phyloP scores from a whole-genome alignment of 1,140 invertebrate genomes.

The Cotesia glomerata region DNA sequence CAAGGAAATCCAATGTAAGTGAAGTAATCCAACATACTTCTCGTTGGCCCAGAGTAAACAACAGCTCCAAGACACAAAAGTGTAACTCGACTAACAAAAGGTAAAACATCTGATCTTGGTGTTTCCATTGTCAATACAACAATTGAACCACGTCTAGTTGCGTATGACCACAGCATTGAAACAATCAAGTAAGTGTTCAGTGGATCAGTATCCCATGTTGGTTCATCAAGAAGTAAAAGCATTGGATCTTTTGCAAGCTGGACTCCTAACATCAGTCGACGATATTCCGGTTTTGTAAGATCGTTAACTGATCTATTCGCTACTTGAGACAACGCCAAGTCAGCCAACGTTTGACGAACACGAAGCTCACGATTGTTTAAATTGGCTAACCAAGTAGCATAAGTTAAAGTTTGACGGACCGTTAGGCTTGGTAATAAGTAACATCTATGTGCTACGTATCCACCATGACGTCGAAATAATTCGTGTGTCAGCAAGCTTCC shows the following conservation, averaged over 20 bases:
- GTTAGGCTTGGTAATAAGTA: conserved; percentile 83
- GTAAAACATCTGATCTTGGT: conserved; percentile 90
- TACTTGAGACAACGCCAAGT: conserved; percentile 86
- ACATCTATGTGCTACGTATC: conserved; percentile 83
- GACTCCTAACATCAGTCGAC: conserved; percentile 83
- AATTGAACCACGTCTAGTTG: conserved; percentile 87
- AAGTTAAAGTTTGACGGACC: conserved; percentile 83
- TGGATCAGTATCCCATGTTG: conserved; percentile 88
- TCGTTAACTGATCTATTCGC: conserved; percentile 80
- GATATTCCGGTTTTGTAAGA: conserved; percentile 82
- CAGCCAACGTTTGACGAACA: conserved; percentile 83
- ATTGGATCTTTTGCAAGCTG: conserved; percentile 88
- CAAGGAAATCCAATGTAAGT: conserved; percentile 90
- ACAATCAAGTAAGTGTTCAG: conserved; percentile 90
- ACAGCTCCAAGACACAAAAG: conserved; percentile 86
- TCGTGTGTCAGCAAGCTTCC: conserved; percentile 79
- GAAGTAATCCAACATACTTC: conserved; percentile 90
- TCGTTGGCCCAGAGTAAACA: conserved; percentile 88
- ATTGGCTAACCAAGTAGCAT: conserved; percentile 70
- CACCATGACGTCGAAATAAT: conserved; percentile 83
- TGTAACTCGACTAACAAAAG: conserved; percentile 84
- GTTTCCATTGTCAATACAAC: conserved; percentile 92
- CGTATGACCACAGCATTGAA: conserved; percentile 90
- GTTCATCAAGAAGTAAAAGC: conserved; percentile 85
- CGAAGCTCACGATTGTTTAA: conserved; percentile 56